Conservation (phyloP, 2,888 invertebrate species). For the Yponomeuta cagnagella region DNA sequence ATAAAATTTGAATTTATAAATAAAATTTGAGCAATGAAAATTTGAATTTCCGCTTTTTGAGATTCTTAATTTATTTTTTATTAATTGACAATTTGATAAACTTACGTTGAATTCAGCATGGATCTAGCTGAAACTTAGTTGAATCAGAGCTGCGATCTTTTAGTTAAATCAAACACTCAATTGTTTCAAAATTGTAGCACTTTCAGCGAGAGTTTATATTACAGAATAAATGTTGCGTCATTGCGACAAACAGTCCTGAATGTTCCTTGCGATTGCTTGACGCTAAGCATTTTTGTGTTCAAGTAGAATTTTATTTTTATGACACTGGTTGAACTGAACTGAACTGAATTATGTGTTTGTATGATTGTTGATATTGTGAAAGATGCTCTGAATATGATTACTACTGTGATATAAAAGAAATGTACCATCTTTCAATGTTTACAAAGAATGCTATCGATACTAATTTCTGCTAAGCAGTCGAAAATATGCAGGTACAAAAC, state of each 20-base stretch:
- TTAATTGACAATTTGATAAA: too few relatives aligned
- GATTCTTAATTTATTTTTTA: too few relatives aligned
- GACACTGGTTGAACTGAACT: neutral
- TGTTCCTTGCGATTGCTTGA: neutral
- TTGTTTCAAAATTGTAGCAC: neutral
- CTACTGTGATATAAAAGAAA: slow-evolving; percentile 69
- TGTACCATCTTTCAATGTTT: slow-evolving; percentile 40
- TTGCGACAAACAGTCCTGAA: neutral
- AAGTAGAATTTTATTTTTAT: neutral
- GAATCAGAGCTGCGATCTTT: too few relatives aligned
- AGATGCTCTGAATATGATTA: slow-evolving; percentile 19
- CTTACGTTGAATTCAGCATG: too few relatives aligned
- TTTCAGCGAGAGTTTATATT: neutral
- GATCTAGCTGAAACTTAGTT: too few relatives aligned
- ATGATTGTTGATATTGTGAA: slow-evolving; percentile 6
- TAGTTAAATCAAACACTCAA: too few relatives aligned
- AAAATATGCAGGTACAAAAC: slow-evolving; percentile 55
- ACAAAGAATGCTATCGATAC: slow-evolving; percentile 1
- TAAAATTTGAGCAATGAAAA: too few relatives aligned
- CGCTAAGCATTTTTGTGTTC: neutral
- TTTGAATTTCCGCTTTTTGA: too few relatives aligned
- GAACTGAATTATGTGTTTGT: slow-evolving; percentile 3
- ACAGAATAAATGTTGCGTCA: neutral
- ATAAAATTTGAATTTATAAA: too few relatives aligned
- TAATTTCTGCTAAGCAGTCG: slow-evolving; percentile 31